Conservation (phyloP, 2,888 invertebrate species). For the Drosophila testacea region DNA sequence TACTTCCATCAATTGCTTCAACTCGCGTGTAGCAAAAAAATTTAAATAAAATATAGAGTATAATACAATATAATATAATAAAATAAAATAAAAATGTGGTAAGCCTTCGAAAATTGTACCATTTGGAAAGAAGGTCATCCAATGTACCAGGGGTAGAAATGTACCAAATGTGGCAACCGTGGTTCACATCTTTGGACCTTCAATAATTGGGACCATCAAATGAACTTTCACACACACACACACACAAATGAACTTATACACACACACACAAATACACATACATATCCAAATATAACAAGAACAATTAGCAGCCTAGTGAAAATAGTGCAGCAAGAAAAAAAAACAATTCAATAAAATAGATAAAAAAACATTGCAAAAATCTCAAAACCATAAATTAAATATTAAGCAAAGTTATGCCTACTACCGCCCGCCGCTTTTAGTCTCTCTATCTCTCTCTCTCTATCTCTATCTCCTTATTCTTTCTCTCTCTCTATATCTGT, state of each 20-base stretch:
- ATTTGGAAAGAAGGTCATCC: too few species aligned
- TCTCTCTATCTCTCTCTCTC: slow-evolving; percentile 61
- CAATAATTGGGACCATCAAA: too few species aligned
- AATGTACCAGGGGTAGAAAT: too few species aligned
- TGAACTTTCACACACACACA: slow-evolving; percentile 8
- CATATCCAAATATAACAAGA: slow-evolving; percentile 25
- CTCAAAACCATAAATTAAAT: slow-evolving; percentile 18
- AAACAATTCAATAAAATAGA: slow-evolving; percentile 9
- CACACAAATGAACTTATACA: slow-evolving; percentile 10
- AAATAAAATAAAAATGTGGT: too few species aligned
- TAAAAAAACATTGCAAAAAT: slow-evolving; percentile 11
- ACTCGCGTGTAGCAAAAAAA: too few species aligned
- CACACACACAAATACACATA: not conserved
- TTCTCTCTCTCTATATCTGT: slow-evolving; percentile 37
- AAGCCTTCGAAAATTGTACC: too few species aligned
- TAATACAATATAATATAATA: too few species aligned
- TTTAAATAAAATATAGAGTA: too few species aligned
- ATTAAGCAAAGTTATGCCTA: slow-evolving; percentile 77
- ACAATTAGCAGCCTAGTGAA: slow-evolving; percentile 67
- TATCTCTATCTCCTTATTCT: slow-evolving; percentile 43
- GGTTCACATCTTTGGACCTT: too few species aligned
- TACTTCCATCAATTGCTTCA: too few species aligned
- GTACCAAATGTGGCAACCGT: too few species aligned
- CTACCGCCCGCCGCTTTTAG: slow-evolving; percentile 78
- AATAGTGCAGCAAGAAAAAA: slow-evolving; percentile 54